These are phyloP conservation scores for Acromyrmex heyeri DNA, from an alignment of 1,140 invertebrate species.

Conservation along the genomic window DNA sequence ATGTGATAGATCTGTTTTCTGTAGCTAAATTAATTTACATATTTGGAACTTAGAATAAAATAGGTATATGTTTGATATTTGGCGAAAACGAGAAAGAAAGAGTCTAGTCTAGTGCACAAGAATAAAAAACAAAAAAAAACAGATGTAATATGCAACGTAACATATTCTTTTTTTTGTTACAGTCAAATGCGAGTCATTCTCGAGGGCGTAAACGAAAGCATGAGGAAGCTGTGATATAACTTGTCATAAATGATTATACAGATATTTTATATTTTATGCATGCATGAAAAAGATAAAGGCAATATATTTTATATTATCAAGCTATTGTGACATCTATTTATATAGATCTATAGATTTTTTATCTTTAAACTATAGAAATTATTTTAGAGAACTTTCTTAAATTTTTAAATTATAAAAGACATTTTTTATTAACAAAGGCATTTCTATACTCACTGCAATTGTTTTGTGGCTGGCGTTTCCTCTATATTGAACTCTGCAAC, in stretches of 20 bases:
- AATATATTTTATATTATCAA: background rate
- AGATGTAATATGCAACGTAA: background rate
- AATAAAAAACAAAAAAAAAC: too few species aligned
- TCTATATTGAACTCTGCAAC: constrained; percentile 97
- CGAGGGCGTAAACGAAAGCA: constrained; percentile 35
- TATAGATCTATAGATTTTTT: constrained; percentile 16
- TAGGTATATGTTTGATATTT: too few species aligned
- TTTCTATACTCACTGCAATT: constrained; percentile 89
- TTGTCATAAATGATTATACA: background rate
- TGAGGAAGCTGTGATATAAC: constrained; percentile 5
- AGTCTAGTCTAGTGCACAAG: too few species aligned
- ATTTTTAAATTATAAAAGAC: background rate
- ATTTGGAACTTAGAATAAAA: too few species aligned
- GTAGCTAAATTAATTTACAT: too few species aligned
- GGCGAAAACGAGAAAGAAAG: too few species aligned
- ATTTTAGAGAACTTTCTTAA: background rate
- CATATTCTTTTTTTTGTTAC: constrained; percentile 31
- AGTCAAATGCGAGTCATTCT: constrained; percentile 25
- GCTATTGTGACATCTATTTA: background rate
- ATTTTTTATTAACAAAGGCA: background rate
- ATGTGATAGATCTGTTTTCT: background rate
- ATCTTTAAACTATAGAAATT: background rate
- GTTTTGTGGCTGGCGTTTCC: constrained; percentile 90
- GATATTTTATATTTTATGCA: background rate
- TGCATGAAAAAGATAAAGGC: background rate